These are phyloP conservation scores for Chelonus formosanus DNA, from an alignment of 2,888 invertebrate genomes.

Conservation along the genomic window DNA sequence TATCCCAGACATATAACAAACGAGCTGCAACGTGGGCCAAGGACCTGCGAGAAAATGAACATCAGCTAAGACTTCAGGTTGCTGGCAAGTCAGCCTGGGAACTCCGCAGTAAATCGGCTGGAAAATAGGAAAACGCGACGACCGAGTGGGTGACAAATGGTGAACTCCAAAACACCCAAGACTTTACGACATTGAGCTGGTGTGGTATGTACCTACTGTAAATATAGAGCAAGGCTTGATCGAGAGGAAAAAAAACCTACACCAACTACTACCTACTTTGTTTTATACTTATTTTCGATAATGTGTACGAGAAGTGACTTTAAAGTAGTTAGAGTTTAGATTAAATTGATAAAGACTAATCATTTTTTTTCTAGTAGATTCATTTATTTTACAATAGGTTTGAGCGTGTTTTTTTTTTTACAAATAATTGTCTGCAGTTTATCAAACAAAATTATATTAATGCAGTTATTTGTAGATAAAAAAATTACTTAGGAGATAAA, in stretches of 20 bases:
- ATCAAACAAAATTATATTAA: too few relatives aligned
- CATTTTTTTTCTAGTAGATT: too few relatives aligned
- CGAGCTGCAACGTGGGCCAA: constrained; percentile 11
- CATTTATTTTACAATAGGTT: too few relatives aligned
- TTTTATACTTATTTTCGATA: constrained; percentile 1
- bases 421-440: too few relatives aligned
- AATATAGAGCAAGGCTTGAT: too few relatives aligned
- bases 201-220: constrained; percentile 2
- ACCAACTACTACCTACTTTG: neutral
- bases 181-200: constrained; percentile 17
- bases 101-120: constrained; percentile 60
- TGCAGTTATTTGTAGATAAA: too few relatives aligned
- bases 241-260: neutral
- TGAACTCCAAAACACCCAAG: constrained; percentile 46
- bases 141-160: constrained; percentile 61
- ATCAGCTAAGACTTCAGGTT: too few relatives aligned
- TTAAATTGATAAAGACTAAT: too few relatives aligned
- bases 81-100: constrained; percentile 15
- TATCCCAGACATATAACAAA: constrained; percentile 14
- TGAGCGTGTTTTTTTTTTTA: too few relatives aligned
- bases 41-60: neutral
- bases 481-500: too few relatives aligned
- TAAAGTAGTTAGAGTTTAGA: constrained; percentile 10
- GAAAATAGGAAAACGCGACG: constrained; percentile 64
- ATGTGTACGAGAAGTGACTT: constrained; percentile 1